phyloP scores from a whole-genome alignment of 2,888 invertebrate species.

The Chloroclystis v-ata region DNA sequence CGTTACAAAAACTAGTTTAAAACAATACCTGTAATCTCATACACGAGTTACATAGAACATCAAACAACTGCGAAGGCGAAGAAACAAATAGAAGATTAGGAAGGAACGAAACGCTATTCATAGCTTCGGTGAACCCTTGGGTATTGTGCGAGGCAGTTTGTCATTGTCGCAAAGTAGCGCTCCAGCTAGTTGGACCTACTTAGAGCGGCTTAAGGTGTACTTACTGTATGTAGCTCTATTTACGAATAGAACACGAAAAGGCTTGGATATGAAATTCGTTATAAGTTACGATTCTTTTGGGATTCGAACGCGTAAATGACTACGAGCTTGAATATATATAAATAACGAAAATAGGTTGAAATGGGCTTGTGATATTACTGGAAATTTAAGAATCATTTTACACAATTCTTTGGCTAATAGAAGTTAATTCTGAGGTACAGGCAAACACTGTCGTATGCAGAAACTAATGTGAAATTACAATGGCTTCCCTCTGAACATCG shows the following conservation, averaged over 20 bases:
- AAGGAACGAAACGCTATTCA: conserved; percentile 29
- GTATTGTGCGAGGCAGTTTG: conserved; percentile 27
- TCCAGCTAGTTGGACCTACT: background rate
- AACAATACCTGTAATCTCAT: conserved; percentile 27
- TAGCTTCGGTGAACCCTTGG: conserved; percentile 27
- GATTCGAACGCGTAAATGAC: too few relatives aligned
- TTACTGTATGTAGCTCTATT: too few relatives aligned
- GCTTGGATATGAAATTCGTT: too few relatives aligned
- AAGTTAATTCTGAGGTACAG: background rate
- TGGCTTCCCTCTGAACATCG: conserved; percentile 33
- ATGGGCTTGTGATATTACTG: too few relatives aligned
- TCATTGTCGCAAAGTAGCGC: conserved; percentile 32
- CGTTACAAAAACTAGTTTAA: conserved; percentile 19
- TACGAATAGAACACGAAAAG: too few relatives aligned
- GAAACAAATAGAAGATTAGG: conserved; percentile 29
- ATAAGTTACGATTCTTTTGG: too few relatives aligned
- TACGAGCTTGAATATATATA: too few relatives aligned
- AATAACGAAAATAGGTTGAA: too few relatives aligned
- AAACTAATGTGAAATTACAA: conserved; percentile 39
- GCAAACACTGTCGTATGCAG: conserved; percentile 26
- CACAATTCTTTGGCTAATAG: too few relatives aligned
- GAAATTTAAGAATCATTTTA: too few relatives aligned
- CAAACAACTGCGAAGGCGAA: conserved; percentile 23
- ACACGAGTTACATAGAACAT: conserved; percentile 13
- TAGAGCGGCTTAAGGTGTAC: too few relatives aligned